phyloP scores from a whole-genome alignment of 2,888 invertebrate genomes.

The Parnassius mnemosyne region DNA sequence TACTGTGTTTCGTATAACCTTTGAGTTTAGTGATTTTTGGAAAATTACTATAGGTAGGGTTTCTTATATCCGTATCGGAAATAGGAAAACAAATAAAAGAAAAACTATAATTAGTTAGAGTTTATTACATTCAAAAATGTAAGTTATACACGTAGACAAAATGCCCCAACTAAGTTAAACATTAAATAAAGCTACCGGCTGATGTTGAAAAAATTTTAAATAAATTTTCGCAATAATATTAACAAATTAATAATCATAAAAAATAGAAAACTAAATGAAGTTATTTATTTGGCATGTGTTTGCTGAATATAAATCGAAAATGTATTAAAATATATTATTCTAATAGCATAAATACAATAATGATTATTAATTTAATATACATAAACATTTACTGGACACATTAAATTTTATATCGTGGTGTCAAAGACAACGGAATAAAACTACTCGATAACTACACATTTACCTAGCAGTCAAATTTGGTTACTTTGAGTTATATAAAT shows the following conservation, averaged over 20 bases:
- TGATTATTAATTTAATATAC: slow-evolving; percentile 6
- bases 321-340: slow-evolving; percentile 13
- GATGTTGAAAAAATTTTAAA: slow-evolving; percentile 27
- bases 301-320: slow-evolving; percentile 28
- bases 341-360: slow-evolving; percentile 16
- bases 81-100: slow-evolving; percentile 25
- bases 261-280: slow-evolving; percentile 31
- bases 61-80: too few relatives aligned
- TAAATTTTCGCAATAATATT: slow-evolving; percentile 41
- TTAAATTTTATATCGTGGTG: too few relatives aligned
- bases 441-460: slow-evolving; percentile 1
- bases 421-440: slow-evolving; percentile 1
- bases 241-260: slow-evolving; percentile 37
- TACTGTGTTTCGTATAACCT: too few relatives aligned
- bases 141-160: slow-evolving; percentile 31
- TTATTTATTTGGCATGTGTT: slow-evolving; percentile 34
- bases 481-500: slow-evolving; percentile 25
- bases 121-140: slow-evolving; percentile 38
- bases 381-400: too few relatives aligned
- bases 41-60: too few relatives aligned
- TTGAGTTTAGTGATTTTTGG: too few relatives aligned
- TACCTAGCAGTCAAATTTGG: slow-evolving; percentile 12
- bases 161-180: slow-evolving; percentile 32
- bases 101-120: slow-evolving; percentile 32
- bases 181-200: slow-evolving; percentile 28